These are phyloP conservation scores for Schizopygopsis pylzovi DNA, from an alignment of 2,797 vertebrate genomes.

Conservation along the genomic window DNA sequence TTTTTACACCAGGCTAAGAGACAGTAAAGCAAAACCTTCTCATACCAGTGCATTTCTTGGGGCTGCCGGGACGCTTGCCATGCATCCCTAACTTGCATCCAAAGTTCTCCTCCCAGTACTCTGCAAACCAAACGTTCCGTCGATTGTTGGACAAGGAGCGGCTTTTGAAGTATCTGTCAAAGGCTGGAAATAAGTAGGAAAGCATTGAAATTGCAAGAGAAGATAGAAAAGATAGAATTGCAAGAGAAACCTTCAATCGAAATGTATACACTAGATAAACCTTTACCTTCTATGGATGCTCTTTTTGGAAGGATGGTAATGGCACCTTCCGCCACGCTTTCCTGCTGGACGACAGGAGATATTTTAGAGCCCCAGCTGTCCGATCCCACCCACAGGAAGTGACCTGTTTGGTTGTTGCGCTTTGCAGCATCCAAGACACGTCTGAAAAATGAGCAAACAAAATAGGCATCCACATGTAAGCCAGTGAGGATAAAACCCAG, in stretches of 20 bases:
- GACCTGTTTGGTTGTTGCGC: conserved; percentile 90
- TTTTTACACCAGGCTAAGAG: conserved; percentile 7
- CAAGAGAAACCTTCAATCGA: neutral
- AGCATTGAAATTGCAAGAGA: neutral
- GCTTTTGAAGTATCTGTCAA: conserved; percentile 95
- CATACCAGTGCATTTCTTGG: conserved; percentile 96
- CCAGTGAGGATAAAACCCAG: neutral
- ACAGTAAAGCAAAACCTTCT: conserved; percentile 4
- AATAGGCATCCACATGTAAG: neutral
- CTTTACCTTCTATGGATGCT: conserved; percentile 91
- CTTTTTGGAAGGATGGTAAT: conserved; percentile 96
- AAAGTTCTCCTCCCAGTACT: conserved; percentile 99
- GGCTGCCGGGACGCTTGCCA: conserved; percentile 91
- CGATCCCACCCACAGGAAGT: conserved; percentile 98
- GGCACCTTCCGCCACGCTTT: conserved; percentile 92
- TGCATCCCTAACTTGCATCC: conserved; percentile 95
- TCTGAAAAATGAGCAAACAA: conserved; percentile 69
- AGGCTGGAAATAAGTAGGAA: conserved; percentile 76
- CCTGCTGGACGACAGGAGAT: conserved; percentile 91
- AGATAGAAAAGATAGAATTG: neutral
- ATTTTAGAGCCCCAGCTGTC: conserved; percentile 99
- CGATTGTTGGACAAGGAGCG: conserved; percentile 95
- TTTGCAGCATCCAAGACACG: conserved; percentile 90
- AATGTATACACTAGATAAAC: neutral
- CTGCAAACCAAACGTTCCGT: conserved; percentile 97